These are phyloP conservation scores for Gavia stellata DNA, from an alignment of 2,113 vertebrate genomes.

Conservation along the genomic window DNA sequence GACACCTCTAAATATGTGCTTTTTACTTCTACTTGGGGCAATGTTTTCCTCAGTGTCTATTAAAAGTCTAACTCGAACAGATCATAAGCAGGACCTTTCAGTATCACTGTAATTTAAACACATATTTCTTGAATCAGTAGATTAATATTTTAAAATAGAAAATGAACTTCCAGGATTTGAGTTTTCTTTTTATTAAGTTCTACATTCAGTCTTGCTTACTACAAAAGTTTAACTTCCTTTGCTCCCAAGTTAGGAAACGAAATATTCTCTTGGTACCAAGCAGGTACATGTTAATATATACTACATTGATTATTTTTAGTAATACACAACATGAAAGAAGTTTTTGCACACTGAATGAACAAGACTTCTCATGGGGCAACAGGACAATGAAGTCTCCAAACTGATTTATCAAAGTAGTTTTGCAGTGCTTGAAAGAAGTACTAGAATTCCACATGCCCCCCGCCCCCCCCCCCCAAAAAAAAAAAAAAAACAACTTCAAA, in stretches of 20 bases:
- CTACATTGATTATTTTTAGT: neutral
- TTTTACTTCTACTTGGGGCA: neutral
- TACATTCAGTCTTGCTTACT: neutral
- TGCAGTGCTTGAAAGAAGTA: neutral
- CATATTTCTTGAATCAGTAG: neutral
- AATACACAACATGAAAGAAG: neutral
- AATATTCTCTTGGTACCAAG: neutral
- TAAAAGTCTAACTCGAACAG: neutral
- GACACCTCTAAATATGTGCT: neutral
- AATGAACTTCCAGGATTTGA: neutral
- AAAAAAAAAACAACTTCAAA: neutral
- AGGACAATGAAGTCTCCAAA: neutral
- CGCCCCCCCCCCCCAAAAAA: too few relatives aligned
- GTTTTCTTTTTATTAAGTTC: neutral
- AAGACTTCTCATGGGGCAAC: neutral
- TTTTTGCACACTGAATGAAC: neutral
- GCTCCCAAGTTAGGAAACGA: neutral
- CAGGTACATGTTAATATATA: neutral
- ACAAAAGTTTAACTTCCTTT: neutral
- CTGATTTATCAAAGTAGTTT: neutral
- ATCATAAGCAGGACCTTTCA: neutral
- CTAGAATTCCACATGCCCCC: neutral
- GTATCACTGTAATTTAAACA: neutral
- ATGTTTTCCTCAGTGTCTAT: neutral
- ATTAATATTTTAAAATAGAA: neutral